Evolutionary conservation across 2,113 vertebrate genomes (phyloP).

Genomic region (Gasterosteus aculeatus): DNA sequence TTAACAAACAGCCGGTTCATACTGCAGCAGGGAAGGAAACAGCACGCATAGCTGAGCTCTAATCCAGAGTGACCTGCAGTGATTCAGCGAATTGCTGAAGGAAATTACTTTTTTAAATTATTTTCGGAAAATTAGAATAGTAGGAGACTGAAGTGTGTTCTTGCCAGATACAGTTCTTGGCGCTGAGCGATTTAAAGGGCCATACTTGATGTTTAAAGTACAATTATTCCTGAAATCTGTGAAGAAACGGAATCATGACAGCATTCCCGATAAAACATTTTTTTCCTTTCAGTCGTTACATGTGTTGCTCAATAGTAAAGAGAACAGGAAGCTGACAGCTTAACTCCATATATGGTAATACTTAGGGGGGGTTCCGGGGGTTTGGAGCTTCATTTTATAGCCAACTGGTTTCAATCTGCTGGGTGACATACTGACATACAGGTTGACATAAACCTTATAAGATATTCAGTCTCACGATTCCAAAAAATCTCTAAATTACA

Average conservation of each 20-base stretch:
- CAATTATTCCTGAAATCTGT: neutral
- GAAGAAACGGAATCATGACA: too few species aligned
- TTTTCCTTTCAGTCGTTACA: neutral
- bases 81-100: slow-evolving; percentile 10
- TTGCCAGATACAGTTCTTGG: slow-evolving; percentile 4
- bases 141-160: neutral
- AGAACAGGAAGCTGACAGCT: too few species aligned
- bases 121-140: slow-evolving; percentile 1
- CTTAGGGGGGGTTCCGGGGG: too few species aligned
- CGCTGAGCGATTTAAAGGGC: neutral
- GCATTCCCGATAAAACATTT: too few species aligned
- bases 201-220: neutral
- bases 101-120: slow-evolving; percentile 18
- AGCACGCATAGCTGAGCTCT: slow-evolving; percentile 17
- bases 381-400: too few species aligned
- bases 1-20: slow-evolving; percentile 45
- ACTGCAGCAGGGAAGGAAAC: slow-evolving; percentile 33
- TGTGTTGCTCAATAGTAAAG: too few species aligned
- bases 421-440: too few species aligned
- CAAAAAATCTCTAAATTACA: neutral
- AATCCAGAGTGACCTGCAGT: slow-evolving; percentile 33
- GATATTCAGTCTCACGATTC: neutral
- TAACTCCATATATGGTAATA: too few species aligned
- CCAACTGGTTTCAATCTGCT: too few species aligned
- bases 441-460: neutral